Base-by-base conservation (phyloP, 1,140 invertebrate species). In the Zelostemma sp. region DNA sequence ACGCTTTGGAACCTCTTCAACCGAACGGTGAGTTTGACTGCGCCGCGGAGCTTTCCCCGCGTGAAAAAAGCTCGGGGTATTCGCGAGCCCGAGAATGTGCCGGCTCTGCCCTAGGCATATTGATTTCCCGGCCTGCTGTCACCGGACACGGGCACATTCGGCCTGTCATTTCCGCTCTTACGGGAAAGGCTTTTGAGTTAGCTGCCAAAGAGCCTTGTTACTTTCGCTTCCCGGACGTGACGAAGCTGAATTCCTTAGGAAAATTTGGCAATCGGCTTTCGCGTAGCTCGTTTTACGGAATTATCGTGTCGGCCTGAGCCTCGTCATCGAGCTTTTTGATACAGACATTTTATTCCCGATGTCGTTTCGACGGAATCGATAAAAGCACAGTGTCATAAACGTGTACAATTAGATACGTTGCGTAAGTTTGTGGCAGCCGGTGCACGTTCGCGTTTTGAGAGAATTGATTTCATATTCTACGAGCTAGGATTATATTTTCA, bases 111-210 rank as follows among this genome's bases (percentile, higher is more conserved):
- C 43, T 46, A 17, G 9, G 43, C 43, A 46, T 46, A 46, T 46
- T 46, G 43, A 46, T 46, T 46, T 46, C 43, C 43, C 43, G 43
- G 43, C 18, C 43, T 46, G 18, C 17, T 43, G 12, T 43, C 40
- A 17, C 17, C 17, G 40, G 33, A 35, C 43, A 15, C 40, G 40
- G 14, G 9, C 35, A 21, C 18, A 46, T 46, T 19, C 43, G 8
- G 9, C 17, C 18, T 21, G 43, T 46, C 17, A 46, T 11, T 41
- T 38, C 35, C 35, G 11, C 35, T 38, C n/a, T n/a, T 14, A 4
- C 4, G 2, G 3, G 35, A 38, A 4, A 14, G n/a, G n/a, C n/a
- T 14, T 38, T n/a, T 2, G n/a, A 38, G 12, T 14, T 11, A 38
- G 2, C 2, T 38, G 3, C 3, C 35, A 38, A 38, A 25, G 21